phyloP scores from a whole-genome alignment of 2,888 invertebrate species.

The Tipula lateralis region DNA sequence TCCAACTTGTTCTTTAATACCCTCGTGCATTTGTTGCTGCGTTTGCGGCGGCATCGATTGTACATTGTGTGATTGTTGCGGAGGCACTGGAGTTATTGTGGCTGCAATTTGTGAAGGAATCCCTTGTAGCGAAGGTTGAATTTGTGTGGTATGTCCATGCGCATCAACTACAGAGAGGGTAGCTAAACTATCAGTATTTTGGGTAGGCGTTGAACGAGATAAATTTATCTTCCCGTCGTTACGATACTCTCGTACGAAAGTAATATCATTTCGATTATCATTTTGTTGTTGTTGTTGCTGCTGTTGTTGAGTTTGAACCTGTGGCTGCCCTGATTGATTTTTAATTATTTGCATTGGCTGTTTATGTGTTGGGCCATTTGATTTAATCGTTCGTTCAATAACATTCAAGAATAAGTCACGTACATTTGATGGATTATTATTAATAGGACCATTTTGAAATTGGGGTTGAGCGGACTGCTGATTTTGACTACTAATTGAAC shows the following conservation, averaged over 20 bases:
- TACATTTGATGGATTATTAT: constrained; percentile 60
- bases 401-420: constrained; percentile 78
- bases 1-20: not conserved
- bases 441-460: constrained; percentile 39
- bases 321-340: not conserved
- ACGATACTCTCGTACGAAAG: constrained; percentile 49
- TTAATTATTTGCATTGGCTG: constrained; percentile 34
- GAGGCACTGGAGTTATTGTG: constrained; percentile 60
- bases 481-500: constrained; percentile 34
- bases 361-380: constrained; percentile 50
- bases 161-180: constrained; percentile 65
- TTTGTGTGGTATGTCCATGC: constrained; percentile 43
- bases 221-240: constrained; percentile 40
- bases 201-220: constrained; percentile 35
- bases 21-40: constrained; percentile 32
- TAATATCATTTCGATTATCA: constrained; percentile 41
- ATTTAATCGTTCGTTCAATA: constrained; percentile 74
- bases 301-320: not conserved
- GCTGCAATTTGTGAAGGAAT: constrained; percentile 55
- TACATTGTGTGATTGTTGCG: constrained; percentile 40
- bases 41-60: constrained; percentile 34
- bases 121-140: constrained; percentile 42
- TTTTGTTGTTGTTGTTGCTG: constrained; percentile 27
- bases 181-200: constrained; percentile 53
- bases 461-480: constrained; percentile 34